Evolutionary conservation across 2,113 vertebrate species (phyloP).

Genomic region (Chrysochloris asiatica): DNA sequence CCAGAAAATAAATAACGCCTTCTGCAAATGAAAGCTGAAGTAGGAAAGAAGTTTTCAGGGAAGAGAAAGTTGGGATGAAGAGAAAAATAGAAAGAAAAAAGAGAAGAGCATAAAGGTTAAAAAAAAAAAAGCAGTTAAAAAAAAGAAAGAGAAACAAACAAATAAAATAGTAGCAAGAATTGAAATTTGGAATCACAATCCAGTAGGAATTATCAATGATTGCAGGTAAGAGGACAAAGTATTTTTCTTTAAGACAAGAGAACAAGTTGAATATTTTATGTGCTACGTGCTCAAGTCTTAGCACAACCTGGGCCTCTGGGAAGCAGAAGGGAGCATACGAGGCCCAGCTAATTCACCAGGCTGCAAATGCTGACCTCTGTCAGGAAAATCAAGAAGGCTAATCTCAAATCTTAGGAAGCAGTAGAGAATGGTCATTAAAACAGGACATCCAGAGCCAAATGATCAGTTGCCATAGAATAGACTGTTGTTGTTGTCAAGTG

Average conservation of each 20-base stretch:
- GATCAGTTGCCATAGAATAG: no score
- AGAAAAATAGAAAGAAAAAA: not conserved
- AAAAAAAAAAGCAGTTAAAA: not conserved
- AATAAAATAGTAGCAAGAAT: not conserved
- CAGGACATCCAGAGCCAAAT: not conserved
- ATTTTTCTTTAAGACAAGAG: not conserved
- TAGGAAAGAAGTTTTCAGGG: conserved; percentile 18
- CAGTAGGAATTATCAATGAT: not conserved
- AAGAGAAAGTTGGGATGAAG: not conserved
- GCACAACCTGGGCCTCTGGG: not conserved
- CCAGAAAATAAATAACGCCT: conserved; percentile 34
- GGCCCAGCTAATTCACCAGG: not conserved
- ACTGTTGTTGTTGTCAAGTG: not conserved
- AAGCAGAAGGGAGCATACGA: not conserved
- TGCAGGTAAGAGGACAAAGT: not conserved
- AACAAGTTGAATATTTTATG: not conserved
- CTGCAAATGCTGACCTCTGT: not conserved
- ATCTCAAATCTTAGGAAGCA: not conserved
- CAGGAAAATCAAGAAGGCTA: not conserved
- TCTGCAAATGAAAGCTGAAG: conserved; percentile 43
- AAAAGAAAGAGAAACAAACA: not conserved
- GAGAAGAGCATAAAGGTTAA: not conserved
- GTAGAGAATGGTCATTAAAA: not conserved
- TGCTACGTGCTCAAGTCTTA: not conserved
- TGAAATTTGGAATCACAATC: not conserved